Evolutionary conservation across 2,113 vertebrate species (phyloP).

Genomic region (Phalacrocorax pelagicus): DNA sequence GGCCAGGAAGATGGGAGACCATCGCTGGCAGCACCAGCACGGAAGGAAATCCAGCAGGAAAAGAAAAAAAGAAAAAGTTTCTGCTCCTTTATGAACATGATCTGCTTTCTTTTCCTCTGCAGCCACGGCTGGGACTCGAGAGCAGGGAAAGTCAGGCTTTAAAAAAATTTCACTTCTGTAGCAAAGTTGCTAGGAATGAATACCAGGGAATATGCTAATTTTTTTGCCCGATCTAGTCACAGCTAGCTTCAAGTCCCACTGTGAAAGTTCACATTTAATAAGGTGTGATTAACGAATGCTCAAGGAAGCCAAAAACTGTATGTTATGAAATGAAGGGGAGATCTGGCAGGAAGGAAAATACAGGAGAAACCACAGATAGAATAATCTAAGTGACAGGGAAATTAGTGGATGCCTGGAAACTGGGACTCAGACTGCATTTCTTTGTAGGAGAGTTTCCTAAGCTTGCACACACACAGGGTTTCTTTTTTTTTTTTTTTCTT

Average conservation of each 20-base stretch:
- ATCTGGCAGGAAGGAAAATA: conserved; percentile 45
- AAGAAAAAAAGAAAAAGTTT: neutral
- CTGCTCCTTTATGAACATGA: neutral
- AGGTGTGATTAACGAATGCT: conserved; percentile 55
- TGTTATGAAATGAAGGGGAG: conserved; percentile 33
- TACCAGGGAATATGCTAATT: neutral
- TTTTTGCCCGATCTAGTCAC: neutral
- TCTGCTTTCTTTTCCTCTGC: neutral
- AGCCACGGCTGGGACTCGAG: neutral
- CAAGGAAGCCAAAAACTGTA: conserved; percentile 46
- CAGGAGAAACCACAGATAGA: conserved; percentile 33
- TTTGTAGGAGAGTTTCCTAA: neutral
- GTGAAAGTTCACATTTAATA: conserved; percentile 67
- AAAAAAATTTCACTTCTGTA: neutral
- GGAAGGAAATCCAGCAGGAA: conserved; percentile 19
- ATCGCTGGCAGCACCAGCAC: neutral
- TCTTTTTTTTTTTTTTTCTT: neutral
- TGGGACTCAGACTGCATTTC: neutral
- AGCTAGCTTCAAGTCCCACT: conserved; percentile 49
- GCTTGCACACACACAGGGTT: neutral
- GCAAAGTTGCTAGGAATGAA: neutral
- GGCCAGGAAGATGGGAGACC: neutral
- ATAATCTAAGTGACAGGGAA: conserved; percentile 2
- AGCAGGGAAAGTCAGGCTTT: neutral
- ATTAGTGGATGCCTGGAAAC: conserved; percentile 11